phyloP scores from a whole-genome alignment of 2,888 invertebrate species.

The Caenorhabditis sp. region DNA sequence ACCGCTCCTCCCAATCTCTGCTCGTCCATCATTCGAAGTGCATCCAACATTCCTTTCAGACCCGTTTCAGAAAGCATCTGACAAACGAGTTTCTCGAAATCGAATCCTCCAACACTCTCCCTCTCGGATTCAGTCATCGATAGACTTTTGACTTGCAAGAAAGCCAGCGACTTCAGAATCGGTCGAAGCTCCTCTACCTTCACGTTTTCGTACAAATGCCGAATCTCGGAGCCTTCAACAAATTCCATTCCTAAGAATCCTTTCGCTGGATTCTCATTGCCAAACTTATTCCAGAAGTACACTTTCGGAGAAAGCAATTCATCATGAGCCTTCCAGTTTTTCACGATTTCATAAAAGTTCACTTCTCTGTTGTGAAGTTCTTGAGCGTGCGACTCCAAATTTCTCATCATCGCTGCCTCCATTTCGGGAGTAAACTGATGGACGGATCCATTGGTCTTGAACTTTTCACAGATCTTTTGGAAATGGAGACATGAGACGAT shows the following conservation, averaged over 20 bases:
- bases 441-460: conserved; percentile 12
- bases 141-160: conserved; percentile 39
- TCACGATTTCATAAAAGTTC: conserved; percentile 31
- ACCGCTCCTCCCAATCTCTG: conserved; percentile 14
- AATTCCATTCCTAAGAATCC: conserved; percentile 57
- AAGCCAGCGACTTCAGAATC: conserved; percentile 40
- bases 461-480: conserved; percentile 32
- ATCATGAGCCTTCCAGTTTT: conserved; percentile 20
- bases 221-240: conserved; percentile 28
- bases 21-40: conserved; percentile 3
- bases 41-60: conserved; percentile 23
- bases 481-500: conserved; percentile 41
- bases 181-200: conserved; percentile 34
- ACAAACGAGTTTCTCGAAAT: conserved; percentile 24
- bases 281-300: conserved; percentile 47
- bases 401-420: conserved; percentile 25
- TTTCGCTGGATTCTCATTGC: conserved; percentile 27
- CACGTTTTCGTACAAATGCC: conserved; percentile 52
- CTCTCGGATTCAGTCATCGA: conserved; percentile 25
- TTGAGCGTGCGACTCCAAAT: conserved; percentile 30
- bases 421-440: conserved; percentile 18
- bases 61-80: conserved; percentile 18
- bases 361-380: conserved; percentile 56
- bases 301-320: conserved; percentile 33
- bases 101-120: conserved; percentile 22